phyloP scores from a whole-genome alignment of 1,140 invertebrate species.

The Drosophila nigromelanica region DNA sequence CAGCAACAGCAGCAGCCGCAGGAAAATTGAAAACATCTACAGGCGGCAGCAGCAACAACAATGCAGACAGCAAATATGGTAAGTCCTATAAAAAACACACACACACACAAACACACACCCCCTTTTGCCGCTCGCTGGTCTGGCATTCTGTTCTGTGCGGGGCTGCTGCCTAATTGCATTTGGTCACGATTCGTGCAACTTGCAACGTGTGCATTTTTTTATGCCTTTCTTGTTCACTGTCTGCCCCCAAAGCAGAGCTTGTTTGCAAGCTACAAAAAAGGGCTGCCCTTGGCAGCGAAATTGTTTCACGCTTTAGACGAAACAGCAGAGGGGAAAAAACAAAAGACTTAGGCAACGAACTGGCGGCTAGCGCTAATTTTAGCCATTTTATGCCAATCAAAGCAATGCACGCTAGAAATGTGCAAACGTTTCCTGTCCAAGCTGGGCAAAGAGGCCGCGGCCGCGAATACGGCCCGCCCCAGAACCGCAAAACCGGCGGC shows the following conservation, averaged over 20 bases:
- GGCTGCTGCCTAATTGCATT: conserved; percentile 73
- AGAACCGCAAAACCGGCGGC: conserved; percentile 50
- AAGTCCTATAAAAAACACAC: conserved; percentile 59
- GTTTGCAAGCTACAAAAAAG: conserved; percentile 39
- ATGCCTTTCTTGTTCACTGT: conserved; percentile 23
- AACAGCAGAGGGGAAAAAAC: conserved; percentile 14
- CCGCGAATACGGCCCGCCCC: conserved; percentile 31
- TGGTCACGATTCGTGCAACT: conserved; percentile 68
- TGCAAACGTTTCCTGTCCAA: conserved; percentile 60
- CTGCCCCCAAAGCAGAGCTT: conserved; percentile 31
- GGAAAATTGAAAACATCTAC: conserved; percentile 36
- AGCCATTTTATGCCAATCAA: conserved; percentile 64
- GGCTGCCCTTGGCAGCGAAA: conserved; percentile 75
- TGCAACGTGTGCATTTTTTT: conserved; percentile 39
- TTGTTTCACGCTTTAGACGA: conserved; percentile 51
- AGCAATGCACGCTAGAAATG: conserved; percentile 40
- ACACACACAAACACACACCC: not conserved
- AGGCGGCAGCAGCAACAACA: conserved; percentile 43
- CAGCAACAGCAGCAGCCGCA: not conserved
- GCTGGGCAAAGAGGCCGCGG: conserved; percentile 40
- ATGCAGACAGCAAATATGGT: conserved; percentile 72
- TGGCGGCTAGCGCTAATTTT: conserved; percentile 37
- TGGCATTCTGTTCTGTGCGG: conserved; percentile 36
- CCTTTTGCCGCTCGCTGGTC: conserved; percentile 8
- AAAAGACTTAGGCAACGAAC: conserved; percentile 74